phyloP scores from a whole-genome alignment of 2,113 vertebrate species.

The Cyrtonyx montezumae region DNA sequence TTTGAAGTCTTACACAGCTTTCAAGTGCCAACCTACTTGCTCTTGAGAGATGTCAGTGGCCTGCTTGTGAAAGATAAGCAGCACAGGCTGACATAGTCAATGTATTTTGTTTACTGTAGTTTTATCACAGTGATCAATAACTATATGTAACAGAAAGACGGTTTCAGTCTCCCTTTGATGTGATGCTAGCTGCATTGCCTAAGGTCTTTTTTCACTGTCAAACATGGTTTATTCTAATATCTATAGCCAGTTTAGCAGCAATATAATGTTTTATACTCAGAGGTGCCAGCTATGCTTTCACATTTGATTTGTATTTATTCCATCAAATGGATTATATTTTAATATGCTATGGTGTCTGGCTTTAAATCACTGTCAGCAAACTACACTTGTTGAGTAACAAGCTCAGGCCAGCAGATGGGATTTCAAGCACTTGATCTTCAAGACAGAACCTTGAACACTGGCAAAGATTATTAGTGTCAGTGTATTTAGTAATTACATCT shows the following conservation, averaged over 20 bases:
- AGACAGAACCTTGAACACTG: not conserved
- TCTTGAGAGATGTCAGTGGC: slow-evolving; percentile 29
- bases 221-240: slow-evolving; percentile 44
- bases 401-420: not conserved
- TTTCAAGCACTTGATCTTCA: not conserved
- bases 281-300: slow-evolving; percentile 53
- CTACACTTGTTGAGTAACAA: not conserved
- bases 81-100: slow-evolving; percentile 35
- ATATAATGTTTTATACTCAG: slow-evolving; percentile 1
- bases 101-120: slow-evolving; percentile 69
- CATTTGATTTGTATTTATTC: slow-evolving; percentile 49
- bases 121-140: slow-evolving; percentile 67
- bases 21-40: not conserved
- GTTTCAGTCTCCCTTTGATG: slow-evolving; percentile 67
- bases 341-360: not conserved
- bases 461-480: not conserved
- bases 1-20: slow-evolving; percentile 37
- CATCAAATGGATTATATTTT: not conserved
- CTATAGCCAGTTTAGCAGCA: slow-evolving; percentile 54
- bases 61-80: slow-evolving; percentile 56
- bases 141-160: slow-evolving; percentile 52
- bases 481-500: not conserved
- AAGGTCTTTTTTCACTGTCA: slow-evolving; percentile 58
- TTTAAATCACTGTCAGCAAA: slow-evolving; percentile 3
- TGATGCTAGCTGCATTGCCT: slow-evolving; percentile 9